These are phyloP conservation scores for Diplosoma virens DNA, from an alignment of 23 tunicate species.

Conservation along the genomic window DNA sequence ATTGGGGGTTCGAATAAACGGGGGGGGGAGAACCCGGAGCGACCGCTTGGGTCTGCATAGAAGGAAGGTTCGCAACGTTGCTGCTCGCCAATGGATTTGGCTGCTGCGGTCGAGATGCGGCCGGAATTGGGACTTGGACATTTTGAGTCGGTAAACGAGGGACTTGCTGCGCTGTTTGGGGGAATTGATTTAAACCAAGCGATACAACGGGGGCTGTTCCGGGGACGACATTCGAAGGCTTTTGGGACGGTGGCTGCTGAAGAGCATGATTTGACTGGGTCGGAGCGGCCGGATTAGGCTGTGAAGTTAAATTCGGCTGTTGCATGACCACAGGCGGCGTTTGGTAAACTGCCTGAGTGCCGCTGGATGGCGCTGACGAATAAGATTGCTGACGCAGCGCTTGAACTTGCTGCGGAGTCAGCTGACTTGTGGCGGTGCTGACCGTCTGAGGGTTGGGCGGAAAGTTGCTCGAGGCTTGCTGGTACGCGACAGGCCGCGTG, in stretches of 20 bases:
- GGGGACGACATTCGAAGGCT: no score
- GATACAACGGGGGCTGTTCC: no score
- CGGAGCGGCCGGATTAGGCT: not conserved
- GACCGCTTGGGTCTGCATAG: no score
- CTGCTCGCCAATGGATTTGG: no score
- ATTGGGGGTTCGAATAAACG: no score
- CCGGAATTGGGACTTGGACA: no score
- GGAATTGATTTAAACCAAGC: no score
- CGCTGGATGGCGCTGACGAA: constrained; percentile 6
- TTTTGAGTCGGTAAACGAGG: no score
- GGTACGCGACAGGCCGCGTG: not conserved
- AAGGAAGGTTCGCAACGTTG: no score
- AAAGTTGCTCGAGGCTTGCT: not conserved
- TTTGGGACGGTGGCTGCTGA: not conserved
- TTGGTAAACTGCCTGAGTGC: constrained; percentile 9
- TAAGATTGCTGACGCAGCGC: constrained; percentile 20
- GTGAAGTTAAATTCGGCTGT: constrained; percentile 15
- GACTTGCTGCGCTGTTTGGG: no score
- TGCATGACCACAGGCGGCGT: constrained; percentile 15
- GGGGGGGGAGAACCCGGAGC: no score
- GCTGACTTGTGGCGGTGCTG: not conserved
- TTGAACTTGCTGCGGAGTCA: constrained; percentile 23
- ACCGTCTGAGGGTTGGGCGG: not conserved
- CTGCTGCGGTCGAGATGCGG: no score
- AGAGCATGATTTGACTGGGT: not conserved